Percentiles rank a stretch among this genome's conserved stretches.
Evolutionary conservation across 2,113 vertebrate genomes (phyloP).

Genomic region (Cepphus grylle): DNA sequence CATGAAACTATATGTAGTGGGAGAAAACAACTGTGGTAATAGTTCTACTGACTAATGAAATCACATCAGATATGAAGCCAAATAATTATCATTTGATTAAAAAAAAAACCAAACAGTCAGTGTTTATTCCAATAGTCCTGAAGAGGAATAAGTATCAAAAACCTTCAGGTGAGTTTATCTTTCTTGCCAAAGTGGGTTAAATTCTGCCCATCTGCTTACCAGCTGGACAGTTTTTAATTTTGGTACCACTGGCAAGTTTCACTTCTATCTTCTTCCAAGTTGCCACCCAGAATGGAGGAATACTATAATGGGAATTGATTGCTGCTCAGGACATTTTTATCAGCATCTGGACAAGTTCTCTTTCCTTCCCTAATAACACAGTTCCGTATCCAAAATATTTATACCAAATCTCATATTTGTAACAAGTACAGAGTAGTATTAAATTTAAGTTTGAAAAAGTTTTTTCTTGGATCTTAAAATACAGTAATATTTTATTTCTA

Average conservation of each 20-base stretch:
- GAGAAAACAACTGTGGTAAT: not conserved
- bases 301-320: not conserved
- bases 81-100: not conserved
- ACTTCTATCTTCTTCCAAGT: not conserved
- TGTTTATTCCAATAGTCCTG: not conserved
- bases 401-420: not conserved
- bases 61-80: not conserved
- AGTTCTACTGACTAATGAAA: not conserved
- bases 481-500: not conserved
- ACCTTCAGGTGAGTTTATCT: not conserved
- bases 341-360: not conserved
- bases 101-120: not conserved
- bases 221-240: not conserved
- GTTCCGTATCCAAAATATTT: not conserved
- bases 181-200: not conserved
- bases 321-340: not conserved
- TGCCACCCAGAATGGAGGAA: not conserved
- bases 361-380: not conserved
- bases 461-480: not conserved
- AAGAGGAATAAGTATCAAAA: not conserved
- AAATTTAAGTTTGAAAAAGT: not conserved
- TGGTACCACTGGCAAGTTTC: not conserved
- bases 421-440: not conserved
- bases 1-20: not conserved
- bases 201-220: too few species aligned